Base-by-base conservation (phyloP, 2,888 invertebrate species). In the Meloe dianella region DNA sequence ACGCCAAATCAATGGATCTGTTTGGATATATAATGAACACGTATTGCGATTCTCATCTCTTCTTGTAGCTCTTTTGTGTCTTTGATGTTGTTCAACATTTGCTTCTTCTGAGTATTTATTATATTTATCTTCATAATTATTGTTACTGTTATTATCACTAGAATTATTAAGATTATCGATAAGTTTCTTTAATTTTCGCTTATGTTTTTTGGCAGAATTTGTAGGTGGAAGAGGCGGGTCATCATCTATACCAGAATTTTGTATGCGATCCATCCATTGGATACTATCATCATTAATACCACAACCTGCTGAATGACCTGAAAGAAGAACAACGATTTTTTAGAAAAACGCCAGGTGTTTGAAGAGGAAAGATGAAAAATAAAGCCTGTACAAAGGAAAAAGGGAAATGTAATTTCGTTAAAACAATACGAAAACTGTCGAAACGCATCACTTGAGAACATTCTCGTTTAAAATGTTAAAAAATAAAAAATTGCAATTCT, bases 1-100 rank as follows among this genome's bases (percentile, higher is more conserved):
- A 80, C 93, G 90, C 96, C 98, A 99, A 83, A 99, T 93, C 75
- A 97, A 90, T 74, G 98, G 98, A 87, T 99, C 99, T 24, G 99
- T 98, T 86, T 98, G 97, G 84, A 99, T 95, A 84, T 93, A 98
- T 73, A 98, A 89, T 64, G 96, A 95, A 84, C 98, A 98, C 66
- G 97, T 95, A 84, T 94, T 95, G 76, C 90, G 91, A 80, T 90
- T 91, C 81, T 92, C 89, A 75, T 91, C 92, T 74, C 89, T 87
- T 69, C 88, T 73, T 82, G 88, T 84, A 29, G 89, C 89, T 65
- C 83, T 73, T 72, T 78, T 81, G 61, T 79, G 76, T 67, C 81
- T 71, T 47, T 65, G 72, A 65, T 73, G 74, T 56, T 60, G 70
- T 29, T 70, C 74, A 69, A 84, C 83, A 82, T 94, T 94, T 71